Evolutionary conservation across 1,140 invertebrate genomes (phyloP).

Genomic region (Zaprionus tsacasi): DNA sequence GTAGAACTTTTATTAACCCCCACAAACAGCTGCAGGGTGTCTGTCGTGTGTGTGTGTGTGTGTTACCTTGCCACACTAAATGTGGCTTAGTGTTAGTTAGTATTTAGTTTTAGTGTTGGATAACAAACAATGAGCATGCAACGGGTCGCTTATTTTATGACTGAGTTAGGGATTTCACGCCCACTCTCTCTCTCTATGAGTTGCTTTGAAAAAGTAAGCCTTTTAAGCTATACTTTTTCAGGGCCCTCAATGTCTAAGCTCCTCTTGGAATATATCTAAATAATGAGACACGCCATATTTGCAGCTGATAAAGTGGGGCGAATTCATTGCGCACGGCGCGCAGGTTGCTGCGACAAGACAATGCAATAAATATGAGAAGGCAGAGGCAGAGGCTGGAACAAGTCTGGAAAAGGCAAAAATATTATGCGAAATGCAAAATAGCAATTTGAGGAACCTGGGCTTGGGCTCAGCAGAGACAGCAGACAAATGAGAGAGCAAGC

Average conservation of each 20-base stretch:
- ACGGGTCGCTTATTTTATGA: constrained; percentile 21
- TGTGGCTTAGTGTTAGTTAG: not conserved
- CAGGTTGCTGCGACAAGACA: constrained; percentile 42
- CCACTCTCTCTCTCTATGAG: not conserved
- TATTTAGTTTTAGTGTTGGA: constrained; percentile 60
- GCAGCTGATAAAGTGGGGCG: constrained; percentile 25
- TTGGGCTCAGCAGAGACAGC: too few species aligned
- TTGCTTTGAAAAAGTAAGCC: not conserved
- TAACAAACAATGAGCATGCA: constrained; percentile 54
- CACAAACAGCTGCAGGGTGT: constrained; percentile 33
- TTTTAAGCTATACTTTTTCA: not conserved
- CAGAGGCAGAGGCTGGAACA: constrained; percentile 11
- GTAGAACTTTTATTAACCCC: constrained; percentile 80
- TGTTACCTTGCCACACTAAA: constrained; percentile 19
- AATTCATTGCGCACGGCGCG: constrained; percentile 55
- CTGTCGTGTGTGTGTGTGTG: constrained; percentile 28
- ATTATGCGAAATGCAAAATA: constrained; percentile 31
- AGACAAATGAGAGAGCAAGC: constrained; percentile 54
- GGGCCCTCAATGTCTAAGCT: not conserved
- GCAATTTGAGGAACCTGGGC: constrained; percentile 28
- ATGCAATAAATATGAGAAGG: constrained; percentile 61
- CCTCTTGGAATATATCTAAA: not conserved
- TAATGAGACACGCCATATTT: constrained; percentile 8
- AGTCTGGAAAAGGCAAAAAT: constrained; percentile 13
- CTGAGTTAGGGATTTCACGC: not conserved